These are phyloP conservation scores for Diadema setosum DNA, from an alignment of 35 echinoderm and acorn worm genomes.

Conservation along the genomic window DNA sequence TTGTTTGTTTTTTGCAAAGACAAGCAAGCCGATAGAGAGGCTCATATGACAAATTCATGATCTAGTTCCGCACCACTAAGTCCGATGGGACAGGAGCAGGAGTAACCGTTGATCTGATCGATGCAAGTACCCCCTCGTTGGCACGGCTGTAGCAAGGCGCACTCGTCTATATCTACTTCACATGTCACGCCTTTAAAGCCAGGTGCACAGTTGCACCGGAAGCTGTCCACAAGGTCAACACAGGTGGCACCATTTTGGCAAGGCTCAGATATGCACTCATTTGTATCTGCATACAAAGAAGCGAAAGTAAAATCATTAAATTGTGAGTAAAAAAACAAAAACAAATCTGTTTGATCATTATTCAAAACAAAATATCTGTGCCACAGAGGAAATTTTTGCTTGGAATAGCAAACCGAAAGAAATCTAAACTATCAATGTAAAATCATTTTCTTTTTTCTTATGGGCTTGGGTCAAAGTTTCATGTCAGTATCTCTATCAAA, in stretches of 20 bases:
- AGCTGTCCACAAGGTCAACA: slow-evolving; percentile 16
- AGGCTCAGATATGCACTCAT: slow-evolving; percentile 53
- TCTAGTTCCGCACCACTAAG: slow-evolving; percentile 16
- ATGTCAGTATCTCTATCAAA: no score
- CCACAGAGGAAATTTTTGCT: no score
- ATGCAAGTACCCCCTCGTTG: slow-evolving; percentile 17
- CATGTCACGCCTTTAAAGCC: slow-evolving; percentile 49
- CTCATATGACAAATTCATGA: no score
- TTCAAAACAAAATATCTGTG: no score
- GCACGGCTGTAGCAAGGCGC: slow-evolving; percentile 33
- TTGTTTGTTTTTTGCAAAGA: no score
- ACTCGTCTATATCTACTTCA: slow-evolving; percentile 60
- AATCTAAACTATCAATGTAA: no score
- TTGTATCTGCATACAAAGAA: slow-evolving; percentile 24
- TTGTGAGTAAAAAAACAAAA: no score
- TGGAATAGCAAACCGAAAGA: no score
- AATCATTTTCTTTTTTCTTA: no score
- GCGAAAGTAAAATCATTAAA: background rate
- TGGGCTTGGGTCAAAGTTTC: no score
- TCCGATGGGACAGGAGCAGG: slow-evolving; percentile 34
- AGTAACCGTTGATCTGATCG: slow-evolving; percentile 15
- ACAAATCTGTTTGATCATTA: no score
- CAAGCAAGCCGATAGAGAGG: no score
- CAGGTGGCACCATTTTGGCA: slow-evolving; percentile 61
- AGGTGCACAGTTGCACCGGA: slow-evolving; percentile 30